A percentile compares a stretch with the other conserved stretches of the same genome.
These are phyloP conservation scores for Chrysoperla carnea DNA, from an alignment of 1,140 invertebrate species.

Conservation along the genomic window DNA sequence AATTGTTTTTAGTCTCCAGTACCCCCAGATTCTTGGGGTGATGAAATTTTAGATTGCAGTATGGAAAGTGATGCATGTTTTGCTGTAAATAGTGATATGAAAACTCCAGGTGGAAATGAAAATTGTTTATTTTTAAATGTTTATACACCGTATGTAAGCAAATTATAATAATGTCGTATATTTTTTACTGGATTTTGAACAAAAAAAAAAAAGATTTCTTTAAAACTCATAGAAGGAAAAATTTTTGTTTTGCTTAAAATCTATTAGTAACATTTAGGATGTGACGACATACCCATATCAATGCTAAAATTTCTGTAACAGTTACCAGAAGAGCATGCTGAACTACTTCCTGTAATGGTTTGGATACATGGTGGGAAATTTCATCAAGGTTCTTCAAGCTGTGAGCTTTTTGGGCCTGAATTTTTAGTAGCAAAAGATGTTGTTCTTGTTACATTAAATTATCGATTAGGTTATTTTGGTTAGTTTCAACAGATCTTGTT, in stretches of 20 bases:
- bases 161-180: conserved; percentile 16
- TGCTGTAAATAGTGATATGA: conserved; percentile 21
- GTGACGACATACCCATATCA: background rate
- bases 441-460: conserved; percentile 26
- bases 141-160: conserved; percentile 37
- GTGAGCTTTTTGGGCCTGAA: conserved; percentile 32
- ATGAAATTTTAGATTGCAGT: conserved; percentile 27
- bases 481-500: conserved; percentile 1
- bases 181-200: too few relatives aligned
- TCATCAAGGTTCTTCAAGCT: conserved; percentile 31
- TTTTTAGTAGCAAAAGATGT: conserved; percentile 37
- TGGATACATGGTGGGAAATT: conserved; percentile 47
- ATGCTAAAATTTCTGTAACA: conserved; percentile 10
- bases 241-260: background rate
- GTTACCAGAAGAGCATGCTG: background rate
- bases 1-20: conserved; percentile 26
- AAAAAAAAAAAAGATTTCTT: too few relatives aligned
- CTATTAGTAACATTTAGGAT: background rate
- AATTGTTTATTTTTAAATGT: conserved; percentile 77
- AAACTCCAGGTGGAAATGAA: conserved; percentile 32
- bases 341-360: conserved; percentile 34
- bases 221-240: too few relatives aligned
- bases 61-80: conserved; percentile 24
- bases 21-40: conserved; percentile 29
- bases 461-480: conserved; percentile 27